Evolutionary conservation across 53 echinoderm and acorn worm genomes (phyloP).

Genomic region (Echinarachnius parma): DNA sequence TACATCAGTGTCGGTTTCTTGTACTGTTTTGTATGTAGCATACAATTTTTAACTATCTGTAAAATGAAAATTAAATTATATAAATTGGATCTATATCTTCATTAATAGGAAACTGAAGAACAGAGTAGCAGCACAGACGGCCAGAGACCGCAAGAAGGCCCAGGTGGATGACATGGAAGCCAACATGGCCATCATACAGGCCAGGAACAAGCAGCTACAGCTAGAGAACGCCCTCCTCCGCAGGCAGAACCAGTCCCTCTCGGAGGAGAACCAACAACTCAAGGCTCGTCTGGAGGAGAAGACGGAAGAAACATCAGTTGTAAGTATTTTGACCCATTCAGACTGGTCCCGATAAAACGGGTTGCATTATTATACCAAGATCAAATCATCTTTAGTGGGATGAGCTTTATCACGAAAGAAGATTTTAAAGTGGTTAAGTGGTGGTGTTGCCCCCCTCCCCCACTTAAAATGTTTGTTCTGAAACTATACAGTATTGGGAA

Average conservation of each 20-base stretch:
- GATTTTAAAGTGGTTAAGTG: too few species aligned
- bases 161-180: conserved; percentile 77
- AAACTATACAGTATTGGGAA: too few species aligned
- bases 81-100: background rate
- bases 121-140: conserved; percentile 98
- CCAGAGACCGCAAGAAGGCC: conserved; percentile 94
- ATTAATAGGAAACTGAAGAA: conserved; percentile 89
- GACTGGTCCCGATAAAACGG: too few species aligned
- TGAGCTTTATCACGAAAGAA: too few species aligned
- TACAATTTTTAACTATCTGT: too few species aligned
- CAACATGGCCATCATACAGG: conserved; percentile 36
- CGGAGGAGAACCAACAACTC: conserved; percentile 74
- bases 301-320: conserved; percentile 39
- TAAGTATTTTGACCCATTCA: conserved; percentile 3
- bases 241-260: conserved; percentile 53
- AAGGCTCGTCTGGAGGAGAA: conserved; percentile 62
- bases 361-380: too few species aligned
- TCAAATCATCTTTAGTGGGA: too few species aligned
- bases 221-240: conserved; percentile 61
- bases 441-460: too few species aligned
- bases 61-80: too few species aligned
- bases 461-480: too few species aligned
- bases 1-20: too few species aligned
- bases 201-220: conserved; percentile 46
- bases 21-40: too few species aligned